phyloP scores from a whole-genome alignment of 2,797 vertebrate genomes.

The Catamblyrhynchus diadema region DNA sequence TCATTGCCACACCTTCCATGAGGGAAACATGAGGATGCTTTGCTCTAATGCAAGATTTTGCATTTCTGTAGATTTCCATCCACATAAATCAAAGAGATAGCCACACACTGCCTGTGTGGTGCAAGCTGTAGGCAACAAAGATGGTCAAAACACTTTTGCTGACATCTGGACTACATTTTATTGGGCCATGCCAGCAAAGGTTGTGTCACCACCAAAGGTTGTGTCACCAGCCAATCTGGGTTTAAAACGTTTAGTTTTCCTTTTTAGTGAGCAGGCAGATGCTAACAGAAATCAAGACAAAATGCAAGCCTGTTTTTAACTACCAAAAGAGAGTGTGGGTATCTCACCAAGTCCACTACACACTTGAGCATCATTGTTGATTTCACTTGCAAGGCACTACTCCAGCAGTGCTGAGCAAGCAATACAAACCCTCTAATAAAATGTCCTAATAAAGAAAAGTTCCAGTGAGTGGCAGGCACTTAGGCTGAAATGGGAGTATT shows the following conservation, averaged over 20 bases:
- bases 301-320: background rate
- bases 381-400: background rate
- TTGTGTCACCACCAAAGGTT: background rate
- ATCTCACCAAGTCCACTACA: background rate
- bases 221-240: background rate
- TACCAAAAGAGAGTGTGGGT: background rate
- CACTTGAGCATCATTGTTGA: background rate
- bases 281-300: background rate
- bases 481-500: background rate
- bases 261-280: background rate
- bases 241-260: background rate
- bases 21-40: background rate
- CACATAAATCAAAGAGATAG: background rate
- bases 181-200: background rate
- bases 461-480: background rate
- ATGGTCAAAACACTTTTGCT: background rate
- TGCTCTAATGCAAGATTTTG: background rate
- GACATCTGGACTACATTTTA: background rate
- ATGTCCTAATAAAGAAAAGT: background rate
- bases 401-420: background rate
- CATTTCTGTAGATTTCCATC: background rate
- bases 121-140: background rate
- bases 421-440: background rate
- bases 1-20: background rate
- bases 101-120: background rate